These are phyloP conservation scores for Beris chalybata DNA, from an alignment of 2,888 invertebrate genomes.

Conservation along the genomic window DNA sequence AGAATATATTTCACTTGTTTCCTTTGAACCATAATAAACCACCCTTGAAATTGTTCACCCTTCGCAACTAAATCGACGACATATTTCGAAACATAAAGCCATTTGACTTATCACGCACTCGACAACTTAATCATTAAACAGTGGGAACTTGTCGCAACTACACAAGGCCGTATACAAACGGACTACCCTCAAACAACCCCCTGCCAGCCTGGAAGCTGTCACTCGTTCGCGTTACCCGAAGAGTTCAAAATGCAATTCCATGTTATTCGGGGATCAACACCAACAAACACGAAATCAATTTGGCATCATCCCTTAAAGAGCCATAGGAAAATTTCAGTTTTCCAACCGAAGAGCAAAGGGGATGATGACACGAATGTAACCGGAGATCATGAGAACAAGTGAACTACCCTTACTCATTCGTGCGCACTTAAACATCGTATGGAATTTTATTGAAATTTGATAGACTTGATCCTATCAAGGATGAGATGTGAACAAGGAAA, in stretches of 20 bases:
- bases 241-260: slow-evolving; percentile 38
- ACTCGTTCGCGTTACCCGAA: slow-evolving; percentile 14
- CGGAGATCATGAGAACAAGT: slow-evolving; percentile 30
- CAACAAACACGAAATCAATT: slow-evolving; percentile 38
- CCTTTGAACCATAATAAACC: too few relatives aligned
- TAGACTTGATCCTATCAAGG: slow-evolving; percentile 25
- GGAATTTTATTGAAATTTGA: slow-evolving; percentile 36
- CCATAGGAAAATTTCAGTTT: background rate
- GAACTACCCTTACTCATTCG: background rate
- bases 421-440: background rate
- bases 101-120: slow-evolving; percentile 23
- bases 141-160: slow-evolving; percentile 6
- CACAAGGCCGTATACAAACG: background rate
- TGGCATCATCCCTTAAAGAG: slow-evolving; percentile 17
- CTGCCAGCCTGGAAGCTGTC: slow-evolving; percentile 7
- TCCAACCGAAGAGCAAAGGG: background rate
- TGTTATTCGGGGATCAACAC: slow-evolving; percentile 37
- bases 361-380: slow-evolving; percentile 12
- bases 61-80: too few relatives aligned
- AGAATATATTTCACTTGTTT: too few relatives aligned
- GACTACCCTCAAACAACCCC: background rate
- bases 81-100: slow-evolving; percentile 8
- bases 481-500: background rate
- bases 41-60: too few relatives aligned
- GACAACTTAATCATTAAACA: slow-evolving; percentile 29